Percentiles rank a stretch among this genome's conserved stretches.
Conservation (phyloP, 2,113 vertebrate genomes). For the Neopipo cinnamomea region DNA sequence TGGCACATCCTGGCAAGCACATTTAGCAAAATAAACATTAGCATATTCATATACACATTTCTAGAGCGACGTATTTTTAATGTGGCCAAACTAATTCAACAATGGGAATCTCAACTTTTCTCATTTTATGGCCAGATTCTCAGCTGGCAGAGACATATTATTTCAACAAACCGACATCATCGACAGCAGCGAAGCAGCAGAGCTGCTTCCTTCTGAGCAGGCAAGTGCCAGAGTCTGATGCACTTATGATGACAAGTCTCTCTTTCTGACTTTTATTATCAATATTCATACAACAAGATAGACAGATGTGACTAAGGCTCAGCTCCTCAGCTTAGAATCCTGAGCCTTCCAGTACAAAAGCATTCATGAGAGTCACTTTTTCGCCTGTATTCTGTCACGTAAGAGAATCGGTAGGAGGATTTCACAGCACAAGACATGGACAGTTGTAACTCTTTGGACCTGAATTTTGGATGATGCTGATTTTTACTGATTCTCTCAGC, state of each 20-base stretch:
- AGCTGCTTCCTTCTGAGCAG: background rate
- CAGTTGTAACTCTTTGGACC: background rate
- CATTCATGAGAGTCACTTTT: background rate
- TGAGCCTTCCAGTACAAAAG: background rate
- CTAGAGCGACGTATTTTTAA: conserved; percentile 54
- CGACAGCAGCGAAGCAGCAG: conserved; percentile 28
- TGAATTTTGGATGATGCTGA: background rate
- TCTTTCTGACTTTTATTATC: conserved; percentile 49
- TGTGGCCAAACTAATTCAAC: conserved; percentile 62
- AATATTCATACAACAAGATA: conserved; percentile 62
- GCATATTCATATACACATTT: conserved; percentile 65
- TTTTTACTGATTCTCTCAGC: background rate
- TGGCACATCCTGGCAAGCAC: conserved; percentile 50
- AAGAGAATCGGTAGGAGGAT: background rate
- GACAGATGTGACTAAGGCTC: conserved; percentile 45
- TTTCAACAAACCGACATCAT: conserved; percentile 35
- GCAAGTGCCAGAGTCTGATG: conserved; percentile 26
- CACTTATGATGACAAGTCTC: conserved; percentile 31
- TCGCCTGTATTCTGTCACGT: background rate
- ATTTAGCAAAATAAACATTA: conserved; percentile 65
- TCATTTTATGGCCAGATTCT: conserved; percentile 42
- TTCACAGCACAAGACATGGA: background rate
- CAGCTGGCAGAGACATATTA: conserved; percentile 54
- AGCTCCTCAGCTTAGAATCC: background rate
- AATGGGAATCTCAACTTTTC: conserved; percentile 64